These are phyloP conservation scores for Samia ricini DNA, from an alignment of 1,140 invertebrate species.

Conservation along the genomic window DNA sequence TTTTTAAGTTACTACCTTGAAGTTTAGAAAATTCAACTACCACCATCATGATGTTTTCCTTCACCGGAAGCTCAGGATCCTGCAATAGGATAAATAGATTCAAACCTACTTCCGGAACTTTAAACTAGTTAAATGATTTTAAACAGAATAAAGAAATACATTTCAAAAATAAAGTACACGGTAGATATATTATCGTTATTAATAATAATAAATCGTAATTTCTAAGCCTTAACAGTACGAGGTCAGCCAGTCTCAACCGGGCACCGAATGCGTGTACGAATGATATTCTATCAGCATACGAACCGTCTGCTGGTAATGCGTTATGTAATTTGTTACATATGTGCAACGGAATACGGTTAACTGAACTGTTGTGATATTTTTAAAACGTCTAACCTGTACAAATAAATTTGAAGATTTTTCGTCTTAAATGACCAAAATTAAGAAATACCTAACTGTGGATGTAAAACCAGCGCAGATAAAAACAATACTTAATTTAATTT, in stretches of 20 bases:
- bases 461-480: too few species aligned
- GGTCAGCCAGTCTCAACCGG: constrained; percentile 8
- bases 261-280: constrained; percentile 14
- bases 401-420: too few species aligned
- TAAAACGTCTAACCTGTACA: background rate
- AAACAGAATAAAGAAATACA: background rate
- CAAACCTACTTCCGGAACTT: too few species aligned
- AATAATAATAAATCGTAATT: background rate
- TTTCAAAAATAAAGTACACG: background rate
- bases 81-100: too few species aligned
- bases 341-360: background rate
- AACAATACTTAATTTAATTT: too few species aligned
- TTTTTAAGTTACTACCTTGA: too few species aligned
- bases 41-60: too few species aligned
- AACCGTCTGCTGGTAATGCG: constrained; percentile 11
- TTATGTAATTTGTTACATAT: constrained; percentile 17
- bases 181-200: background rate
- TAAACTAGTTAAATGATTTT: background rate
- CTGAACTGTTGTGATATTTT: background rate
- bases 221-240: background rate
- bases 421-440: too few species aligned
- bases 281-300: constrained; percentile 11
- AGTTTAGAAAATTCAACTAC: too few species aligned
- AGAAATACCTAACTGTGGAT: too few species aligned
- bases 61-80: too few species aligned